Conservation (phyloP, 2,113 vertebrate genomes). For the Oreochromis tanganicae region DNA sequence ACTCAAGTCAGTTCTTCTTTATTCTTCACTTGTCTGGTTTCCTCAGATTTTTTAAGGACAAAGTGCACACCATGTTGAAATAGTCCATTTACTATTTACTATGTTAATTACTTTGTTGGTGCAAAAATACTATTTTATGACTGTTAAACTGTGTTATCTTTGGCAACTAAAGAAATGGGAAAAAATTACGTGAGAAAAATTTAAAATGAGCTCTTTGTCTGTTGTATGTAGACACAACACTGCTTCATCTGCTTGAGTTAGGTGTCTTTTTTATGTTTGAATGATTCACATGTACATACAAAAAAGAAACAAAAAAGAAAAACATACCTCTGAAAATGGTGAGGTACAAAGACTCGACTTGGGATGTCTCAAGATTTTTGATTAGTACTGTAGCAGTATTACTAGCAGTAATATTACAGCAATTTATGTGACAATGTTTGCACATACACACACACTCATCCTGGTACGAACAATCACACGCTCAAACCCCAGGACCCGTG, state of each 20-base stretch:
- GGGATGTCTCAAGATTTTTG: not conserved
- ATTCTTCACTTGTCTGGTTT: not conserved
- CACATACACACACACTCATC: not conserved
- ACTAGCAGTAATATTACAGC: not conserved
- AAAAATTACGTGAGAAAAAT: fast-evolving
- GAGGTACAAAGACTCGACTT: not conserved
- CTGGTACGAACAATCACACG: not conserved
- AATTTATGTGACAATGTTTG: not conserved
- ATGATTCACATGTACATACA: not conserved
- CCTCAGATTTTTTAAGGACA: not conserved
- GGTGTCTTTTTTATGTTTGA: not conserved
- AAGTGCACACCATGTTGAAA: not conserved
- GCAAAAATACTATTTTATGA: not conserved
- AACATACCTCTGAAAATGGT: not conserved
- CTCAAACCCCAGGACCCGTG: not conserved
- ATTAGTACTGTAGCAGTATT: not conserved
- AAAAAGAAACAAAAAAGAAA: not conserved
- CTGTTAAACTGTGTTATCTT: not conserved
- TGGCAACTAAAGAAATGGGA: not conserved
- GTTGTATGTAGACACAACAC: not conserved
- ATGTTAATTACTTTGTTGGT: not conserved
- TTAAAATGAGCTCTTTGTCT: not conserved
- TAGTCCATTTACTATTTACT: not conserved
- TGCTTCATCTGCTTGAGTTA: not conserved
- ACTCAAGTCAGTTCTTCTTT: not conserved